A percentile compares a stretch with the other conserved stretches of the same genome.
These are phyloP conservation scores for Drosophila bocqueti DNA, from an alignment of 1,140 invertebrate species.

Conservation along the genomic window DNA sequence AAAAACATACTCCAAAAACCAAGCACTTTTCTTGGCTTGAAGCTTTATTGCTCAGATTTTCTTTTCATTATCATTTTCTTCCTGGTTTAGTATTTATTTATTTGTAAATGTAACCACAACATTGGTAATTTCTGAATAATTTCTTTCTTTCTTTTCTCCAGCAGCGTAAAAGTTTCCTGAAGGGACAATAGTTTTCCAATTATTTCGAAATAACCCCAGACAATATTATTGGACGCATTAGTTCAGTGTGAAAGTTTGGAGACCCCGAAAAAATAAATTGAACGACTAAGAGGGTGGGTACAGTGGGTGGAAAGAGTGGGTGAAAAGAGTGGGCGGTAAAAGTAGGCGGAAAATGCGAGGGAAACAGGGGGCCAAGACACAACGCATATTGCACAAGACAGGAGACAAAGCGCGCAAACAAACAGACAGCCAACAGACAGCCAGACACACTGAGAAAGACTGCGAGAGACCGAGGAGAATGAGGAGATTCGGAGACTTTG, in stretches of 20 bases:
- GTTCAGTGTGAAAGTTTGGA: neutral
- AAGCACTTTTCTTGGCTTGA: neutral
- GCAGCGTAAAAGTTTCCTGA: neutral
- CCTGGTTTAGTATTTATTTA: neutral
- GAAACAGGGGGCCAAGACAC: slow-evolving; percentile 55
- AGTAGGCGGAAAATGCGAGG: neutral
- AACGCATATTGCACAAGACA: slow-evolving; percentile 71
- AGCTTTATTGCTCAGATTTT: neutral
- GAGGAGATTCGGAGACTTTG: too few relatives aligned
- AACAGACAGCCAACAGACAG: slow-evolving; percentile 59
- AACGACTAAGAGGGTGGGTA: neutral
- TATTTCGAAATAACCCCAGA: slow-evolving; percentile 2
- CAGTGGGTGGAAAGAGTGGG: neutral
- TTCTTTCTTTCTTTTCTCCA: too few relatives aligned
- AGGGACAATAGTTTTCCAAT: neutral
- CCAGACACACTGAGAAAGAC: slow-evolving; percentile 30
- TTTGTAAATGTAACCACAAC: neutral
- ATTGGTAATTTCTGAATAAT: too few relatives aligned
- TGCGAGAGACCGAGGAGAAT: neutral
- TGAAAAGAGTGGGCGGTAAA: neutral
- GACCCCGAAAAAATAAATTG: neutral
- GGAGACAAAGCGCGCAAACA: slow-evolving; percentile 66
- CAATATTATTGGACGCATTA: neutral
- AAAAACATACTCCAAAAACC: neutral
- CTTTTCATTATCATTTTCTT: neutral